Conservation (phyloP, 2,888 invertebrate genomes). For the Lasius fuliginosus region DNA sequence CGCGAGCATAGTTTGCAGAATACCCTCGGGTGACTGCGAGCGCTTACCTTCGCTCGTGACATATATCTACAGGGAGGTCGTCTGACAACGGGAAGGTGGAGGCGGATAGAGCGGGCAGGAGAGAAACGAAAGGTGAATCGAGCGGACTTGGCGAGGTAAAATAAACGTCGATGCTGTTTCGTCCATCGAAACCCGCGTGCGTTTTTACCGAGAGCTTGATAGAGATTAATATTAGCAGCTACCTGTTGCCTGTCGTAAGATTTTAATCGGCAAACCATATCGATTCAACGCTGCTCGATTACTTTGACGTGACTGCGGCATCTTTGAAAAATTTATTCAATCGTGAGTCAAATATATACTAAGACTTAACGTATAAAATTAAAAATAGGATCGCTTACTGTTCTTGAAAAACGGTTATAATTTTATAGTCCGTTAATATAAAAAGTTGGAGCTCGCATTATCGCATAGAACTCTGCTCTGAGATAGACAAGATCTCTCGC, state of each 20-base stretch:
- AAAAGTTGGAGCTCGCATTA: not conserved
- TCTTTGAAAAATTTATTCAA: not conserved
- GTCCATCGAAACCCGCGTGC: slow-evolving; percentile 52
- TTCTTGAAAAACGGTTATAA: not conserved
- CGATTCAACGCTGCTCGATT: slow-evolving; percentile 16
- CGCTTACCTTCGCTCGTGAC: slow-evolving; percentile 81
- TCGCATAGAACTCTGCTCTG: not conserved
- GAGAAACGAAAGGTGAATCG: slow-evolving; percentile 30
- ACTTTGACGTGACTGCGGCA: not conserved
- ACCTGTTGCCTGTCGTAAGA: slow-evolving; percentile 69
- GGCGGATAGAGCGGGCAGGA: slow-evolving; percentile 2
- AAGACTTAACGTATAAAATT: not conserved
- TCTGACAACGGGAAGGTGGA: slow-evolving; percentile 57
- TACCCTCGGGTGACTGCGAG: slow-evolving; percentile 80
- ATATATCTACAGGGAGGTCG: slow-evolving; percentile 71
- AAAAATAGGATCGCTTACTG: not conserved
- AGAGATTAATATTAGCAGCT: slow-evolving; percentile 68
- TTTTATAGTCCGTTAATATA: not conserved
- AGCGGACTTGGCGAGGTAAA: slow-evolving; percentile 35
- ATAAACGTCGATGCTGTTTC: not conserved
- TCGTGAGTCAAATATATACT: not conserved
- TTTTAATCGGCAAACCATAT: slow-evolving; percentile 61
- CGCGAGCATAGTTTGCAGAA: slow-evolving; percentile 84
- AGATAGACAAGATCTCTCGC: not conserved
- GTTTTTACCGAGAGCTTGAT: slow-evolving; percentile 56